A percentile compares a stretch with the other conserved stretches of the same genome.
Evolutionary conservation across 2,888 invertebrate genomes (phyloP).

Genomic region (Drosophila neonasuta): DNA sequence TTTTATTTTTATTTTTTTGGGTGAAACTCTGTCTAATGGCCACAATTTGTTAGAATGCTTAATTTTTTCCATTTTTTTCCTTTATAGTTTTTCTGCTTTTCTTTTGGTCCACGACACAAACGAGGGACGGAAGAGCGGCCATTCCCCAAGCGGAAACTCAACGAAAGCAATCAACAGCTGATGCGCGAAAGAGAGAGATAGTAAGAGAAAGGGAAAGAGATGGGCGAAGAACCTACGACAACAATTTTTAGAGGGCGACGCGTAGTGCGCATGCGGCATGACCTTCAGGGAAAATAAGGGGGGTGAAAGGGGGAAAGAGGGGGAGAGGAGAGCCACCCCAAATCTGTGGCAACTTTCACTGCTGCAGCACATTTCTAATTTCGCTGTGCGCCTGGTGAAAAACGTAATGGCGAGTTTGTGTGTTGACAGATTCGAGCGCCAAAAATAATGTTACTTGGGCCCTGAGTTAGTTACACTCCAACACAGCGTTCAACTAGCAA

Average conservation of each 20-base stretch:
- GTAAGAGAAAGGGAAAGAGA: background rate
- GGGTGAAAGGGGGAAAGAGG: background rate
- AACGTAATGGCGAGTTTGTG: constrained; percentile 79
- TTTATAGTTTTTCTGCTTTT: constrained; percentile 12
- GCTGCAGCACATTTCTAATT: background rate
- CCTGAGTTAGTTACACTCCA: background rate
- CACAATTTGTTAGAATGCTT: constrained; percentile 61
- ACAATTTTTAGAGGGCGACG: constrained; percentile 37
- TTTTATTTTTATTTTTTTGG: constrained; percentile 18
- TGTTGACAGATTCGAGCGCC: constrained; percentile 70
- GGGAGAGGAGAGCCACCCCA: constrained; percentile 11
- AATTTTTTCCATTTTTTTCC: constrained; percentile 31
- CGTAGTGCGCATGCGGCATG: constrained; percentile 73
- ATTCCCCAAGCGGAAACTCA: constrained; percentile 36
- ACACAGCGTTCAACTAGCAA: constrained; percentile 16
- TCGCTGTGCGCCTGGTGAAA: constrained; percentile 67
- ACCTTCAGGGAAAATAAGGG: constrained; percentile 65
- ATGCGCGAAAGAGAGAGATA: background rate
- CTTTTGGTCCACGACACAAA: background rate
- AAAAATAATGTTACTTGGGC: constrained; percentile 47
- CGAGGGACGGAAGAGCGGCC: constrained; percentile 36
- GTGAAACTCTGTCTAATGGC: constrained; percentile 62
- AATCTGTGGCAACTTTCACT: constrained; percentile 30
- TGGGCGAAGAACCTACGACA: constrained; percentile 66
- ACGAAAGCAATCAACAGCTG: constrained; percentile 63